These are phyloP conservation scores for Mormyrus hasselquistii DNA, from an alignment of 2,797 vertebrate genomes.

Conservation along the genomic window DNA sequence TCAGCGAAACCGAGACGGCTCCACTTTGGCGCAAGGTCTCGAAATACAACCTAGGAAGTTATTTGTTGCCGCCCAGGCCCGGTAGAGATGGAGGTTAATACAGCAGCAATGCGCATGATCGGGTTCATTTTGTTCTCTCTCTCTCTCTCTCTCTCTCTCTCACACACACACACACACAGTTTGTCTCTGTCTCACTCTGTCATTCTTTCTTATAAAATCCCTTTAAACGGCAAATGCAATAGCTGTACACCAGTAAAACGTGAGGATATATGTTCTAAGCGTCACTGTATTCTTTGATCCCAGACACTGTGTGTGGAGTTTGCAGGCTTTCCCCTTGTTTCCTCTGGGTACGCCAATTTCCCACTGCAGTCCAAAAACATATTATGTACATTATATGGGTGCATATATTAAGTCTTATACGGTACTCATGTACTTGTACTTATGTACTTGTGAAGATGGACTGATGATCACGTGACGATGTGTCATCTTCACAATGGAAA, in stretches of 20 bases:
- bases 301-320: not conserved
- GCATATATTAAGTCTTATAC: not conserved
- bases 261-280: not conserved
- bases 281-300: not conserved
- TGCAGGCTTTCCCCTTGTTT: not conserved
- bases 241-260: not conserved
- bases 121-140: not conserved
- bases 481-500: not conserved
- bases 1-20: not conserved
- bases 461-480: not conserved
- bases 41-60: not conserved
- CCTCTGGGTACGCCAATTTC: not conserved
- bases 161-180: not conserved
- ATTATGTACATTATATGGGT: not conserved
- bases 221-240: not conserved
- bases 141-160: not conserved
- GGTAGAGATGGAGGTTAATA: not conserved
- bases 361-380: not conserved
- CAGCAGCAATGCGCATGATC: not conserved
- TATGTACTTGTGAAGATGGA: not conserved
- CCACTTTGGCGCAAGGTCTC: not conserved
- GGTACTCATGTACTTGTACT: not conserved
- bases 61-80: constrained; percentile 1
- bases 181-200: not conserved
- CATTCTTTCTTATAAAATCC: not conserved